Percentiles rank a stretch among this genome's conserved stretches.
phyloP scores from a whole-genome alignment of 2,888 invertebrate genomes.

The Tachina grossa region DNA sequence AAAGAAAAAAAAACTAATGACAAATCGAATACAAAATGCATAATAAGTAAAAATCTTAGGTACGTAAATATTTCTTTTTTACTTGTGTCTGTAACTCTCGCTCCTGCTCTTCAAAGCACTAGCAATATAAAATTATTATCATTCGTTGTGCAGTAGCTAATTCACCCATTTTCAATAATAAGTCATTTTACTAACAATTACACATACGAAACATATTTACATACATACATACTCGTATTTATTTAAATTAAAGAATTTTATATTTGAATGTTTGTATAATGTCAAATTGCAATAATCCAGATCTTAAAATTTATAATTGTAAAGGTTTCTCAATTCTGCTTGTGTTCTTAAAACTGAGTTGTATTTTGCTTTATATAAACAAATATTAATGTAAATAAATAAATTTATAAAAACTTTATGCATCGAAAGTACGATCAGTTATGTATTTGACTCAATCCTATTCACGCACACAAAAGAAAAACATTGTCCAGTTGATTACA shows the following conservation, averaged over 20 bases:
- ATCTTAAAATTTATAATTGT: not conserved
- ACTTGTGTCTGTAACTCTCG: conserved; percentile 2
- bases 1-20: not conserved
- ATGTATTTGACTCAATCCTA: not conserved
- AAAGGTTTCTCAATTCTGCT: not conserved
- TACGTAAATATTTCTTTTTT: conserved; percentile 46
- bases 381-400: not conserved
- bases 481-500: too few species aligned
- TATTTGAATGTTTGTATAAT: conserved; percentile 1
- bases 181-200: conserved; percentile 1
- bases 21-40: not conserved
- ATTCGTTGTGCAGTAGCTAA: conserved; percentile 19
- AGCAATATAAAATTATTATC: not conserved
- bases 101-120: conserved; percentile 4
- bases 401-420: not conserved
- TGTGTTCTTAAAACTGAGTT: not conserved
- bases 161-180: not conserved
- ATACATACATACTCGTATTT: not conserved
- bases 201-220: not conserved
- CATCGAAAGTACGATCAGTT: not conserved
- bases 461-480: not conserved
- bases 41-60: conserved; percentile 36
- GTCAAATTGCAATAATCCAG: not conserved
- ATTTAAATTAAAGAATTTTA: not conserved
- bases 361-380: not conserved